Conservation (phyloP, 2,888 invertebrate species). For the Cristatella mucedo region DNA sequence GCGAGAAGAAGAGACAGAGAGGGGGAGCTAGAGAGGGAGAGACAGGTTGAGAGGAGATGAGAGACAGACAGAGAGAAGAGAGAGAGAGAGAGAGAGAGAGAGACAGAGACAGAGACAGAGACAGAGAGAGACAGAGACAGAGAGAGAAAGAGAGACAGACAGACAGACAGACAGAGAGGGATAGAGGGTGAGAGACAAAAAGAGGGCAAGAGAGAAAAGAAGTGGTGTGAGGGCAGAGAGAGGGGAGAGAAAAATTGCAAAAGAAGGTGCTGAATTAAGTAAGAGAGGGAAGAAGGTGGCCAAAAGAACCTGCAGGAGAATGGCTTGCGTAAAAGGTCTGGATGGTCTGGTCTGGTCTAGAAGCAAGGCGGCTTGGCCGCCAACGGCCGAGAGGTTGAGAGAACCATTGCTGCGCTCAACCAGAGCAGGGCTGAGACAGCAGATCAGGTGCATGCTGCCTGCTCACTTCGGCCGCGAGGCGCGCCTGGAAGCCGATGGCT, state of each 20-base stretch:
- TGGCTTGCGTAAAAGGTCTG: not conserved
- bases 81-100: constrained; percentile 6
- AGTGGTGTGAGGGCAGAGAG: not conserved
- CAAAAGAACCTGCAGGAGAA: not conserved
- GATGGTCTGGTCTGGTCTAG: constrained; percentile 2
- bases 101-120: not conserved
- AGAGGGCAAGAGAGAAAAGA: constrained; percentile 2
- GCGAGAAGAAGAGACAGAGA: constrained; percentile 5
- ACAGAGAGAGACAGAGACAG: constrained; percentile 5
- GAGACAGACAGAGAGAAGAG: not conserved
- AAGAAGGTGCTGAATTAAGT: not conserved
- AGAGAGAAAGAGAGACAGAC: constrained; percentile 2
- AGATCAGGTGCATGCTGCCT: no score
- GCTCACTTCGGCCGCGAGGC: no score
- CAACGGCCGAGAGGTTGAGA: not conserved
- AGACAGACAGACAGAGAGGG: constrained; percentile 9
- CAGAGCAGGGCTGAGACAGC: no score
- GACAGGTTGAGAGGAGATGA: not conserved
- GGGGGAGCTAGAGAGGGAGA: not conserved
- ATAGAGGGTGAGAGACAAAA: no score
- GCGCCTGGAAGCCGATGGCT: no score
- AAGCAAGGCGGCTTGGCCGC: not conserved
- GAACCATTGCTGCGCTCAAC: no score
- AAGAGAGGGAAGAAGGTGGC: constrained; percentile 5
- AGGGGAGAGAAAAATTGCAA: not conserved